Evolutionary conservation across 2,888 invertebrate species (phyloP).

Genomic region (Drosophila recens): DNA sequence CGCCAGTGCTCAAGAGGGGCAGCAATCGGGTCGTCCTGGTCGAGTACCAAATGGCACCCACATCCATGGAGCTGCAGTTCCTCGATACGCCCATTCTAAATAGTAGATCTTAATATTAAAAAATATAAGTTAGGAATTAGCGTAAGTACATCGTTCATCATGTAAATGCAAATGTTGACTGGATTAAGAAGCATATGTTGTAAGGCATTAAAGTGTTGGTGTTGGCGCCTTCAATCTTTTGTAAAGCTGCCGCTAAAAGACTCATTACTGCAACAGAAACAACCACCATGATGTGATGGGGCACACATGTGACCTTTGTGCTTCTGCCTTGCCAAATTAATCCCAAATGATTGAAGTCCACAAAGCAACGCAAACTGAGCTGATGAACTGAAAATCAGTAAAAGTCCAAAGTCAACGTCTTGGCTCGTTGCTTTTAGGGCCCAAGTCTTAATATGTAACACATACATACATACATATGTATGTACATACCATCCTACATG

Average conservation of each 20-base stretch:
- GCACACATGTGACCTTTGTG: conserved; percentile 69
- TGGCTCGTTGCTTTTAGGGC: conserved; percentile 52
- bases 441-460: conserved; percentile 39
- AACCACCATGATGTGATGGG: not conserved
- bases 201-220: conserved; percentile 60
- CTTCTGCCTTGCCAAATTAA: conserved; percentile 65
- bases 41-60: conserved; percentile 86
- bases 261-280: conserved; percentile 55
- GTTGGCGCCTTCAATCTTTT: conserved; percentile 50
- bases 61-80: conserved; percentile 81
- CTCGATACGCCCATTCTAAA: conserved; percentile 84
- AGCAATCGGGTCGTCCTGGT: conserved; percentile 87
- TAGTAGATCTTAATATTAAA: conserved; percentile 49
- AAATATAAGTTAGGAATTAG: conserved; percentile 7
- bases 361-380: conserved; percentile 37
- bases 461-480: not conserved
- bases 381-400: conserved; percentile 58
- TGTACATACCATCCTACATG: not conserved
- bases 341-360: conserved; percentile 78
- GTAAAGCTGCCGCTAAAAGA: conserved; percentile 48
- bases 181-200: conserved; percentile 51
- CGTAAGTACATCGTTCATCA: conserved; percentile 36
- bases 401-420: conserved; percentile 50
- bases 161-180: conserved; percentile 54
- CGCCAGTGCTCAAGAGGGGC: conserved; percentile 88